A percentile compares a stretch with the other conserved stretches of the same genome.
phyloP scores from a whole-genome alignment of 2,888 invertebrate species.

The Bruchidius siliquastri region DNA sequence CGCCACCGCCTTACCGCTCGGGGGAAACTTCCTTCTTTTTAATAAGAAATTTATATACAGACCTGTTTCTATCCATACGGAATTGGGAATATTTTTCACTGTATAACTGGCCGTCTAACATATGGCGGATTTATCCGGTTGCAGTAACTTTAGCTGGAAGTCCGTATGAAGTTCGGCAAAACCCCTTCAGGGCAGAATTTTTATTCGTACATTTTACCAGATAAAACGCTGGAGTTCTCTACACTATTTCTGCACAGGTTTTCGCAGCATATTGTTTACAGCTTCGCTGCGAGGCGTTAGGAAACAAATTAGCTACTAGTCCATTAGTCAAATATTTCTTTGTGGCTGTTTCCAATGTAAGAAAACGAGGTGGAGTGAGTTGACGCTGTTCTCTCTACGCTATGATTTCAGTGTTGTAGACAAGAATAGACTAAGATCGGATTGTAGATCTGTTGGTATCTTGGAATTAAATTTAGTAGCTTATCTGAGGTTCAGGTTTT shows the following conservation, averaged over 20 bases:
- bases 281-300: too few species aligned
- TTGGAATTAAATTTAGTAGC: too few species aligned
- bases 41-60: slow-evolving; percentile 27
- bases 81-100: slow-evolving; percentile 24
- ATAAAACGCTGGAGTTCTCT: not conserved
- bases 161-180: not conserved
- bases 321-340: too few species aligned
- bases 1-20: not conserved
- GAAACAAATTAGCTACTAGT: too few species aligned
- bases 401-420: too few species aligned
- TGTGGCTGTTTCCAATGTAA: too few species aligned
- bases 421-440: too few species aligned
- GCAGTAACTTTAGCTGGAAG: slow-evolving; percentile 1
- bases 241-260: not conserved
- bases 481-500: too few species aligned
- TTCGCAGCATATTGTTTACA: not conserved
- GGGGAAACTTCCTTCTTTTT: slow-evolving; percentile 20
- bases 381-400: too few species aligned
- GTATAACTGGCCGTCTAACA: slow-evolving; percentile 22
- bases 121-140: slow-evolving; percentile 22
- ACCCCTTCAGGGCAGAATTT: not conserved
- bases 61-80: slow-evolving; percentile 18
- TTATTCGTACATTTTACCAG: not conserved
- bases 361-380: too few species aligned
- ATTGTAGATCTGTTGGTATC: too few species aligned